These are phyloP conservation scores for Lipophrys pholis DNA, from an alignment of 2,113 vertebrate genomes.

Conservation along the genomic window DNA sequence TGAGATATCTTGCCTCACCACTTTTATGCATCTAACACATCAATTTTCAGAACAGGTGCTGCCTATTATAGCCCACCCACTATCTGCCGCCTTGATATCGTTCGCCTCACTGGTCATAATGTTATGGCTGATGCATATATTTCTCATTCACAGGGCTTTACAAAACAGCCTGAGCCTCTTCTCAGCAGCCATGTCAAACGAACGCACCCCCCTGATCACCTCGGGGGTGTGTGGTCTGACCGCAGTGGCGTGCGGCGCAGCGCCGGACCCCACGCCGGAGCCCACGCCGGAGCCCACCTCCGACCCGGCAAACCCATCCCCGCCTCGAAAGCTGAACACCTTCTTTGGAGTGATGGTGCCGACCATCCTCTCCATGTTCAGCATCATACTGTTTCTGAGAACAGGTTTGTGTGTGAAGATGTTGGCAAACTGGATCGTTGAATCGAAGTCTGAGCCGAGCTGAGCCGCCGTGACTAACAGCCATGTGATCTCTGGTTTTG, in stretches of 20 bases:
- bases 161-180: too few relatives aligned
- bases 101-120: too few relatives aligned
- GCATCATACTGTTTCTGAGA: conserved; percentile 91
- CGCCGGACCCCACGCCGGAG: conserved; percentile 50
- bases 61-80: too few relatives aligned
- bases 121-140: too few relatives aligned
- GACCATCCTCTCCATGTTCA: conserved; percentile 94
- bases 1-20: too few relatives aligned
- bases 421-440: too few relatives aligned
- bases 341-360: conserved; percentile 94
- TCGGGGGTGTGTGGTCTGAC: conserved; percentile 80
- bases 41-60: too few relatives aligned
- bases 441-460: too few relatives aligned
- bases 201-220: conserved; percentile 87
- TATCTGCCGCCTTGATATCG: too few relatives aligned
- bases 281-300: conserved; percentile 46
- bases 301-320: conserved; percentile 38
- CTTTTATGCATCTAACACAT: too few relatives aligned
- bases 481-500: conserved; percentile 36
- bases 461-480: conserved; percentile 7
- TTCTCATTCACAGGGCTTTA: too few relatives aligned
- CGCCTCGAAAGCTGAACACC: conserved; percentile 86
- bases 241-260: conserved; percentile 47
- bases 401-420: conserved; percentile 82
- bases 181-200: conserved; percentile 84